Evolutionary conservation across 2,113 vertebrate genomes (phyloP), one percentile per base, ranked within the genome.

Genomic region (Peromyscus polionotus): DNA sequence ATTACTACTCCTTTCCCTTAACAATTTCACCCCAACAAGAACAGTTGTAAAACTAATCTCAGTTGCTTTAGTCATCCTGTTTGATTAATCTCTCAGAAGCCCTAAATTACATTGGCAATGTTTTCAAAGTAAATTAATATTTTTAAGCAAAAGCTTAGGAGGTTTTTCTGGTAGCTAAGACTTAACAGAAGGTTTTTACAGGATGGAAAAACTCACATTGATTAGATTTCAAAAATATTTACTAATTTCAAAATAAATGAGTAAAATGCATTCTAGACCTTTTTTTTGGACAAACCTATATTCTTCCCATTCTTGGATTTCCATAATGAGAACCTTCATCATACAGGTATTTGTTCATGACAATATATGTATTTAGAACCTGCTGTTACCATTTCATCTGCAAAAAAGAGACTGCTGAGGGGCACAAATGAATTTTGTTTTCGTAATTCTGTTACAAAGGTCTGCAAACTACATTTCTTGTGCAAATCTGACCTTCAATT

Each of bases 71-170:
- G 61, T 88, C 54, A 90, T 87, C 67, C 63, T 79, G 26, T 96
- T 91, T 87, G 61, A 95, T 91, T 95, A 95, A 76, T 92, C 68
- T 36, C 31, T 65, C 88, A 51, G 95, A 97, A 92, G 4, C 75
- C 11, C 73, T 88, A 90, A 95, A 77, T 97, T 45, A 39, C 70
- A 51, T 59, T 85, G 85, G 59, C 72, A 97, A 96, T 92, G 3
- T 85, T 90, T 90, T 92, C 24, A 54, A 76, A 51, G 7, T 54
- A 81, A 90, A 88, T 90, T 88, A 93, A 89, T 85, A 72, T 90
- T 88, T 94, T 84, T 4, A 79, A 92, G 22, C 24, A 80, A 80
- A 94, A 67, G 68, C 33, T 85, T 90, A 67, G 94, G 51, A 84
- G 22, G 28, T 59, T 89, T 91, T 96, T 94, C 75, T 75, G 22